These are phyloP conservation scores for Folsomia candida DNA, from an alignment of 2,888 invertebrate species.

Conservation along the genomic window DNA sequence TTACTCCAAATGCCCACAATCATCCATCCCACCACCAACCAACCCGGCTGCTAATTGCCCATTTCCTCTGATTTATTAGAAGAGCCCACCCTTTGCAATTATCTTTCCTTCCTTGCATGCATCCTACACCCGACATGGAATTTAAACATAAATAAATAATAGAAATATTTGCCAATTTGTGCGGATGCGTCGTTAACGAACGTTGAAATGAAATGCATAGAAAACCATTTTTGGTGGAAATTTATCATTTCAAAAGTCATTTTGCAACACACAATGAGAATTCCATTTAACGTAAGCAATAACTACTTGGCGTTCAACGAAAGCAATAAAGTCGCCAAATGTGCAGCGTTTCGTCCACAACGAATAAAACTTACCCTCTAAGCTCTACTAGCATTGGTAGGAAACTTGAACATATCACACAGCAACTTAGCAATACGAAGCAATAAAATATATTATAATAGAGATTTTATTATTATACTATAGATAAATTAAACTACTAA, in stretches of 20 bases:
- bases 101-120: not conserved
- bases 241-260: no score
- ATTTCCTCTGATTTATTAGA: conserved; percentile 4
- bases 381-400: no score
- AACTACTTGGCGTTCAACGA: not conserved
- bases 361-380: no score
- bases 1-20: not conserved
- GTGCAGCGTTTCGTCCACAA: not conserved
- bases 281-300: not conserved
- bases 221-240: not conserved
- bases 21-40: not conserved
- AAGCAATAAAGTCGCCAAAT: not conserved
- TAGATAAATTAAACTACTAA: not conserved
- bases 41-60: not conserved
- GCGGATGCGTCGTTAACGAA: not conserved
- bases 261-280: not conserved
- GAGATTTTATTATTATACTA: not conserved
- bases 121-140: not conserved
- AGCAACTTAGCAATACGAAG: not conserved
- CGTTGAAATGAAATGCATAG: no score
- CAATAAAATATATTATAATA: not conserved
- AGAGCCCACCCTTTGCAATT: not conserved
- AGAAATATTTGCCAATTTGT: not conserved
- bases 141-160: not conserved
- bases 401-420: not conserved